These are phyloP conservation scores for Todiramphus saurophagus DNA, from an alignment of 2,113 vertebrate genomes.

Conservation along the genomic window DNA sequence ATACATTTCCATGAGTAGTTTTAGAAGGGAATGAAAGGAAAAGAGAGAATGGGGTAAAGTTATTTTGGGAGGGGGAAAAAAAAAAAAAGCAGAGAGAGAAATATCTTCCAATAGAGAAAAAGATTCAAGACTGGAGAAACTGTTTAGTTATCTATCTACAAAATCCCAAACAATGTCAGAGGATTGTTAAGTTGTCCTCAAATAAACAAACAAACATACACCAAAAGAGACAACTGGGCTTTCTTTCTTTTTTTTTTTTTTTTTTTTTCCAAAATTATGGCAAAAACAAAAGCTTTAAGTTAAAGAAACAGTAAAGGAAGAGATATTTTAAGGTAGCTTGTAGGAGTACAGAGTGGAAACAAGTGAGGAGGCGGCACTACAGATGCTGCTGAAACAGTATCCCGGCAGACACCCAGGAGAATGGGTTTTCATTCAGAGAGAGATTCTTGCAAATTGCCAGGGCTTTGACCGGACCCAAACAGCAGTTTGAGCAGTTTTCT, in stretches of 20 bases:
- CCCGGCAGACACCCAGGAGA: not conserved
- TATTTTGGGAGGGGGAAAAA: no score
- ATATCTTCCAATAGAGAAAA: not conserved
- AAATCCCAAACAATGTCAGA: not conserved
- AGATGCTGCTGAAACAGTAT: not conserved
- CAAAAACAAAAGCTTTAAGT: not conserved
- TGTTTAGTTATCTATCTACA: not conserved
- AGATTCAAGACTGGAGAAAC: not conserved
- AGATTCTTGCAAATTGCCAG: slow-evolving; percentile 1
- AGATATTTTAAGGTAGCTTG: not conserved
- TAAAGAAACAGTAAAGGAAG: not conserved
- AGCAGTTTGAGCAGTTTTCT: not conserved
- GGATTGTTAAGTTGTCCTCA: not conserved
- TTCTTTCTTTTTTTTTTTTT: not conserved
- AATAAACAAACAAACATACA: not conserved
- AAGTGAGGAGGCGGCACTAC: not conserved
- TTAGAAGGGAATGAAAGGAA: not conserved
- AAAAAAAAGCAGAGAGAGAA: not conserved
- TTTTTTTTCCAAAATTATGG: not conserved
- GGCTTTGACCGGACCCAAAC: not conserved
- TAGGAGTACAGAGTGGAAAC: not conserved
- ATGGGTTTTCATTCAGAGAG: not conserved
- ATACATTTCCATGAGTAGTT: not conserved
- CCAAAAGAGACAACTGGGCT: not conserved
- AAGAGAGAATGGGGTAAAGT: not conserved